Evolutionary conservation across 2,888 invertebrate species (phyloP), one percentile per base, ranked within the genome.

Genomic region (Pristionchus maxplancki): DNA sequence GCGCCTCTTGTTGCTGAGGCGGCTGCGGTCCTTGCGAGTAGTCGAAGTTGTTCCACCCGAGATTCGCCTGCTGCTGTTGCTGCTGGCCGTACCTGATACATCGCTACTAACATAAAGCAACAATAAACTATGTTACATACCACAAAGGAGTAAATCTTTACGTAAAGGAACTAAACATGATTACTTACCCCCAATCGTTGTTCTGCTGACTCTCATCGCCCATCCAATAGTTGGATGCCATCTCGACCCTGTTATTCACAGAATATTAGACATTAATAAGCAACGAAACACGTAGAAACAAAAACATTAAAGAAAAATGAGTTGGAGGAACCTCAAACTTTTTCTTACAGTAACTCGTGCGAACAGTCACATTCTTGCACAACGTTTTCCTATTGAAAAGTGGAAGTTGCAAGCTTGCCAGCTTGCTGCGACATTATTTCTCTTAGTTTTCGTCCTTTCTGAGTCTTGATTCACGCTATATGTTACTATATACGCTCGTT

Each of bases 21-120:
- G 86, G 90, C 50, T 90, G 90, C 71, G 90, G 89, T 17, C 91
- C 89, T 78, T 91, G 91, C n/a, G 91, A 90, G 87, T 92, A 92
- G 84, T 92, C 92, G 88, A 92, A 92, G 87, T 92, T 91, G 28
- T 91, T 91, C 92, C 92, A 92, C n/a, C 92, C 90, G 89, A 90
- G 90, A 87, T 92, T 90, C 17, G 71, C 44, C 28, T 78, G 87
- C 15, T 20, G 40, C 37, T 87, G 53, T 67, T 87, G 74, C 28
- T 71, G 74, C n/a, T 87, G 74, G 40, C 44, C 58, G 31, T 78
- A 58, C 87, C 78, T 87, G 58, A 78, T 2, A 37, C 37, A 86
- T 11, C 13, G 20, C 37, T 28, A n/a, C n/a, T n/a, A n/a, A n/a
- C n/a, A 78, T 37, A 24, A 40, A 24, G n/a, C 6, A n/a, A 3